phyloP scores from a whole-genome alignment of 2,797 vertebrate species.

The Coilia nasus region DNA sequence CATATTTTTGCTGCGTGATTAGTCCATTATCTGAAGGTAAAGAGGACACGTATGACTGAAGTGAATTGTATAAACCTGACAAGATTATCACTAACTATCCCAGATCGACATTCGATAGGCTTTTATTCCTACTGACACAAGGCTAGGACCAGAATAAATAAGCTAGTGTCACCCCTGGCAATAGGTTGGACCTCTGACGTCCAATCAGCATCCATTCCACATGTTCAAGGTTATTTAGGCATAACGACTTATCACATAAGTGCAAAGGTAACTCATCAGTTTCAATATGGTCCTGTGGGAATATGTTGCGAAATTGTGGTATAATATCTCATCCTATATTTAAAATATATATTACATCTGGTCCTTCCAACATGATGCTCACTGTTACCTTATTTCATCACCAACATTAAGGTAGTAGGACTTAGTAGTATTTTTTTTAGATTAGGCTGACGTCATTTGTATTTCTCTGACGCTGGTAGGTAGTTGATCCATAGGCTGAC shows the following conservation, averaged over 20 bases:
- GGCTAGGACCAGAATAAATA: slow-evolving; percentile 1
- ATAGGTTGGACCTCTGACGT: not conserved
- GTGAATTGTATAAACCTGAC: not conserved
- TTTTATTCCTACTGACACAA: not conserved
- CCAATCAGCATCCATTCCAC: slow-evolving; percentile 12
- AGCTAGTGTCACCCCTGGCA: not conserved
- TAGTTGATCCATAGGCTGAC: not conserved
- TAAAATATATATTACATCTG: not conserved
- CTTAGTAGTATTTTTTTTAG: not conserved
- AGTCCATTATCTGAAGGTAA: not conserved
- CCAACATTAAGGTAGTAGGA: not conserved
- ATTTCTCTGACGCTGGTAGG: not conserved
- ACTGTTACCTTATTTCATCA: not conserved
- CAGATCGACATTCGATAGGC: slow-evolving; percentile 6
- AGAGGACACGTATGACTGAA: not conserved
- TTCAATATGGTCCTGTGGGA: not conserved
- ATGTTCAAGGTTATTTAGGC: slow-evolving; percentile 2
- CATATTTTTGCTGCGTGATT: not conserved
- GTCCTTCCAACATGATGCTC: not conserved
- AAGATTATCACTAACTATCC: not conserved
- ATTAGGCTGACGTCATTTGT: not conserved
- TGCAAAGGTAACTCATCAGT: not conserved
- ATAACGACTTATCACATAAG: not conserved
- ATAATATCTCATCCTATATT: too few species aligned
- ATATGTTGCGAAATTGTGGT: not conserved